Evolutionary conservation across 2,888 invertebrate genomes (phyloP).

Genomic region (Agriopis aurantiaria): DNA sequence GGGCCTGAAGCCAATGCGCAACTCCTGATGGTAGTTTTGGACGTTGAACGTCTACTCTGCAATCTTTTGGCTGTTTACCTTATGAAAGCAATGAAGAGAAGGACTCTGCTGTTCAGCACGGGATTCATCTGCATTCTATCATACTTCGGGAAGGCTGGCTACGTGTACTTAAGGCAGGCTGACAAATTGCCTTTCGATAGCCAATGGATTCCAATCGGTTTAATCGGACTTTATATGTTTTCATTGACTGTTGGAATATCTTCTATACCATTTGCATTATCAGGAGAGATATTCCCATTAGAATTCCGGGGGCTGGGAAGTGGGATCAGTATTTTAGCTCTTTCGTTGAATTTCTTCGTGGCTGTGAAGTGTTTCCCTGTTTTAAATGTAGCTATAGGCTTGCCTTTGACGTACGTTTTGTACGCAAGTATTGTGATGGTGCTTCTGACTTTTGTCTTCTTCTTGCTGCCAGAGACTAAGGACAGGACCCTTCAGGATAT

Average conservation of each 20-base stretch:
- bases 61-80: conserved; percentile 87
- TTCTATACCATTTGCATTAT: conserved; percentile 90
- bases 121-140: conserved; percentile 86
- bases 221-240: conserved; percentile 85
- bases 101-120: conserved; percentile 87
- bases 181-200: conserved; percentile 64
- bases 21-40: conserved; percentile 88
- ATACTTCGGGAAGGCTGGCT: conserved; percentile 84
- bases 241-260: conserved; percentile 87
- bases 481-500: conserved; percentile 89
- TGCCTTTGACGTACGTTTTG: conserved; percentile 86
- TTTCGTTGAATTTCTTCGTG: conserved; percentile 88
- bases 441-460: conserved; percentile 83
- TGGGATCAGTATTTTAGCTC: conserved; percentile 87
- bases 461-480: conserved; percentile 89
- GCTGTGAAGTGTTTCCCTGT: conserved; percentile 89
- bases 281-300: conserved; percentile 90
- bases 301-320: conserved; percentile 88
- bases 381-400: conserved; percentile 81
- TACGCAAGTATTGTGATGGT: conserved; percentile 86
- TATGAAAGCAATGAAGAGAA: conserved; percentile 86
- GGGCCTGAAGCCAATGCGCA: conserved; percentile 88
- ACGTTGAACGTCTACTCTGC: conserved; percentile 87
- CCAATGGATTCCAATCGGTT: conserved; percentile 79
- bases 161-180: conserved; percentile 72